Conservation (phyloP, 2,113 vertebrate species). For the Terrapene triunguis region DNA sequence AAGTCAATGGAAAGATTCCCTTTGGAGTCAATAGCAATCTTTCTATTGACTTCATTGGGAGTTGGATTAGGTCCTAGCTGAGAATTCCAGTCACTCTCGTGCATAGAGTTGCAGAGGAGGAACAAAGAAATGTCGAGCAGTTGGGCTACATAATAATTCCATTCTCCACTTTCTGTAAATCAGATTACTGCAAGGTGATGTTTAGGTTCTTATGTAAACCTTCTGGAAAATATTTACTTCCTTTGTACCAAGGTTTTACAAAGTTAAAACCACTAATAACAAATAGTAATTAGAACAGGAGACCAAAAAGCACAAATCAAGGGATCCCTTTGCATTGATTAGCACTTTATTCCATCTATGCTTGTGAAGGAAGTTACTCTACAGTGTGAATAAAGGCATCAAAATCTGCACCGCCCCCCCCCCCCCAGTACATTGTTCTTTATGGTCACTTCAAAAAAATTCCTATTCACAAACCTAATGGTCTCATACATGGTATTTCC, state of each 20-base stretch:
- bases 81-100: not conserved
- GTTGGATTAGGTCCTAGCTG: not conserved
- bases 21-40: not conserved
- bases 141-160: not conserved
- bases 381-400: not conserved
- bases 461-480: not conserved
- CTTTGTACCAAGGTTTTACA: not conserved
- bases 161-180: not conserved
- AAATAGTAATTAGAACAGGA: not conserved
- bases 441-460: not conserved
- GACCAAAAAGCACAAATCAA: not conserved
- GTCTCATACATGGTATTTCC: not conserved
- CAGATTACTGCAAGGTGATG: not conserved
- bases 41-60: not conserved
- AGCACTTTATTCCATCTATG: fast-evolving
- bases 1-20: not conserved
- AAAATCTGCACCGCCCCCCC: not conserved
- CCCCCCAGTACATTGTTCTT: not conserved
- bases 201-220: not conserved
- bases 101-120: not conserved
- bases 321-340: not conserved
- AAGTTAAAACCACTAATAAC: not conserved
- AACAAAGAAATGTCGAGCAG: not conserved
- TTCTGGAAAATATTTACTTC: not conserved
- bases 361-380: not conserved